A percentile compares a stretch with the other conserved stretches of the same genome.
phyloP scores from a whole-genome alignment of 1,140 invertebrate species.

The Oedothorax gibbosus region DNA sequence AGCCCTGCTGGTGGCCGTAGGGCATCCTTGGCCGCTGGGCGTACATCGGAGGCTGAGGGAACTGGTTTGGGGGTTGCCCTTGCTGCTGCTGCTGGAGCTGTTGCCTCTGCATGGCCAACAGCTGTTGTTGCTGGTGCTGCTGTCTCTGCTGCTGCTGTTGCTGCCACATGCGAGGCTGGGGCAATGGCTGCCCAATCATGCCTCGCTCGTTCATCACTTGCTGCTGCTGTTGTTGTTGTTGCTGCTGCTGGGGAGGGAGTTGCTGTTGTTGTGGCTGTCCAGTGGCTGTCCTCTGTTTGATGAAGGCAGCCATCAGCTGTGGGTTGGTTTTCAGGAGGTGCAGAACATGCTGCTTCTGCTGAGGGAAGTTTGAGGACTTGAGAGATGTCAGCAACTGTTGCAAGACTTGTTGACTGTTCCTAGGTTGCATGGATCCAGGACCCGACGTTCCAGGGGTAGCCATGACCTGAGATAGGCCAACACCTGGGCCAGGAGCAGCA shows the following conservation, averaged over 20 bases:
- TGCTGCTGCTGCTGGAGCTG: constrained; percentile 73
- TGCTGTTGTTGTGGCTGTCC: constrained; percentile 63
- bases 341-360: constrained; percentile 92
- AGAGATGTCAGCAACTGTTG: constrained; percentile 91
- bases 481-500: not conserved
- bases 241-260: constrained; percentile 3
- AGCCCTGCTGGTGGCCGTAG: constrained; percentile 53
- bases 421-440: constrained; percentile 65
- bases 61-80: constrained; percentile 49
- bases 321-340: constrained; percentile 94
- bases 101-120: constrained; percentile 66
- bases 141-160: constrained; percentile 66
- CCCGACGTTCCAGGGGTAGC: constrained; percentile 21
- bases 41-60: constrained; percentile 62
- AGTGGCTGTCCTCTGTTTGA: constrained; percentile 84
- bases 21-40: constrained; percentile 50
- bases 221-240: constrained; percentile 62
- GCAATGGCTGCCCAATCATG: constrained; percentile 63
- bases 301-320: constrained; percentile 95
- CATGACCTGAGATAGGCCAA: constrained; percentile 49
- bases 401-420: constrained; percentile 73
- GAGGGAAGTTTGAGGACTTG: constrained; percentile 84
- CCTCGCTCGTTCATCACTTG: constrained; percentile 64
- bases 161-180: constrained; percentile 2
- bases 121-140: constrained; percentile 39